Percentiles rank a stretch among this genome's conserved stretches.
Conservation (phyloP, 2,888 invertebrate species). For the Agriopis leucophaearia region DNA sequence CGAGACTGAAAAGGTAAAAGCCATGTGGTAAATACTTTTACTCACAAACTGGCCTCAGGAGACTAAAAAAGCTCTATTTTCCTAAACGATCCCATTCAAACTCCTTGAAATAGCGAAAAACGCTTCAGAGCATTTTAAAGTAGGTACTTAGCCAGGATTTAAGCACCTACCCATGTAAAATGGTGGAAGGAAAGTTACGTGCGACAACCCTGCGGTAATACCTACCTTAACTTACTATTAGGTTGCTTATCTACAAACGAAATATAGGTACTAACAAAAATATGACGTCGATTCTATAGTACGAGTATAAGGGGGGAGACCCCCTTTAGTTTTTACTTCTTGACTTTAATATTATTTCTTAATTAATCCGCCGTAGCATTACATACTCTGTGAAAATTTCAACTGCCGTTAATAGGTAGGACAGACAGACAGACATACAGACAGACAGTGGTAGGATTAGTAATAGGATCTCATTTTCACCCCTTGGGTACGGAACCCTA, state of each 20-base stretch:
- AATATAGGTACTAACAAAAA: too few relatives aligned
- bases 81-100: slow-evolving; percentile 12
- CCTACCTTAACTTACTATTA: neutral
- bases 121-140: neutral
- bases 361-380: too few relatives aligned
- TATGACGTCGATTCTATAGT: too few relatives aligned
- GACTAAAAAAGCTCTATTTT: slow-evolving; percentile 1
- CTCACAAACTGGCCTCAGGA: neutral
- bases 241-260: neutral
- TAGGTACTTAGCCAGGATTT: slow-evolving; percentile 1
- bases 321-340: too few relatives aligned
- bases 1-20: neutral
- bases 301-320: too few relatives aligned
- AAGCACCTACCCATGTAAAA: slow-evolving; percentile 1
- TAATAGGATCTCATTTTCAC: too few relatives aligned
- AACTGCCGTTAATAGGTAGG: too few relatives aligned
- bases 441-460: too few relatives aligned
- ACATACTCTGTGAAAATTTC: too few relatives aligned
- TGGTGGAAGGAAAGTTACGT: neutral
- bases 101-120: slow-evolving; percentile 8
- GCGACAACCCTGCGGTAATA: neutral
- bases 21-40: neutral
- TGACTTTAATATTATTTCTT: too few relatives aligned
- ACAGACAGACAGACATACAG: too few relatives aligned
- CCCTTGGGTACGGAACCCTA: neutral